A percentile compares a stretch with the other conserved stretches of the same genome.
Evolutionary conservation across 1,140 invertebrate genomes (phyloP).

Genomic region (Dermatophagoides farinae): DNA sequence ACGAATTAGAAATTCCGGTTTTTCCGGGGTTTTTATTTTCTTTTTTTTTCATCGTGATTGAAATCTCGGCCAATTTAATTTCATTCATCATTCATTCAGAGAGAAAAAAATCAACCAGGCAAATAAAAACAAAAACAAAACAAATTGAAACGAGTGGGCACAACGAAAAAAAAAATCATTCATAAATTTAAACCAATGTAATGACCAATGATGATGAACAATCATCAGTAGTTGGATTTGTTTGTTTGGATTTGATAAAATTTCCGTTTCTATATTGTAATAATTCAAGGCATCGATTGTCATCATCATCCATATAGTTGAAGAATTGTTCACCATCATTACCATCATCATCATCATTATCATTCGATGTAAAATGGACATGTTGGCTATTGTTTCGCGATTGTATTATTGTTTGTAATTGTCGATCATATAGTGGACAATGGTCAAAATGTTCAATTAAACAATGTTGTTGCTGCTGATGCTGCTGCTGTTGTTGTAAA

Average conservation of each 20-base stretch:
- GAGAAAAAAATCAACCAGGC: no score
- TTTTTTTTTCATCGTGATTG: no score
- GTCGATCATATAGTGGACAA: background rate
- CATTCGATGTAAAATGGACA: background rate
- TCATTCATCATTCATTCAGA: no score
- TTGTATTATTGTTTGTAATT: background rate
- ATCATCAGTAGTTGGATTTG: background rate
- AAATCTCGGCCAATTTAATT: no score
- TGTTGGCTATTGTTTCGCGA: background rate
- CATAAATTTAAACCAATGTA: no score
- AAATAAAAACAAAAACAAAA: no score
- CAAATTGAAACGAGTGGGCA: no score
- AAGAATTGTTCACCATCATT: background rate
- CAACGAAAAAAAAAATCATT: no score
- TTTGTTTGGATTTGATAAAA: background rate
- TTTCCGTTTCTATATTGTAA: background rate
- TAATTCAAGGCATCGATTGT: background rate
- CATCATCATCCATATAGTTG: background rate
- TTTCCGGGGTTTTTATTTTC: no score
- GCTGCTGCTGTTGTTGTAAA: background rate
- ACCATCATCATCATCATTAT: no score
- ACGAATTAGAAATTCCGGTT: no score
- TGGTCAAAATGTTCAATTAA: background rate
- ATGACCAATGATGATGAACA: background rate
- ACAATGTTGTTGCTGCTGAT: background rate